phyloP scores from a whole-genome alignment of 2,797 vertebrate genomes.

The Poecilia wingei region DNA sequence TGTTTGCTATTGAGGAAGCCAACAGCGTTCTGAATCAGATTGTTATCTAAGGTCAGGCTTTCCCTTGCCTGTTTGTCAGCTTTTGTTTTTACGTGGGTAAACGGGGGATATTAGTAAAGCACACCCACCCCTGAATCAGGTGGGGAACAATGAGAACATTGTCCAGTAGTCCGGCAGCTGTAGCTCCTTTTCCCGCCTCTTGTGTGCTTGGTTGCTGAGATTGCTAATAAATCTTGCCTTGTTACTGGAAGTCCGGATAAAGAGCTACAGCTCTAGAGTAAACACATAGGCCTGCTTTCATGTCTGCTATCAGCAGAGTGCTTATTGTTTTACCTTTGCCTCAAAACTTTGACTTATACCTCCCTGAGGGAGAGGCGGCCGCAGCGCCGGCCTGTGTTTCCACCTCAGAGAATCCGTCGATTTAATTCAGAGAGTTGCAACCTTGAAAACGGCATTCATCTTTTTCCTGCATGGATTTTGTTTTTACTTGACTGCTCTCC shows the following conservation, averaged over 20 bases:
- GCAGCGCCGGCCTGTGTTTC: constrained; percentile 26
- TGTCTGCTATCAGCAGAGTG: constrained; percentile 1
- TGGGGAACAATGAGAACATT: constrained; percentile 74
- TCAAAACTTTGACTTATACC: constrained; percentile 44
- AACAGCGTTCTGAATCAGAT: constrained; percentile 35
- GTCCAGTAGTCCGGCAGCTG: constrained; percentile 41
- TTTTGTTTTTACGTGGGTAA: constrained; percentile 63
- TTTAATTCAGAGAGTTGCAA: constrained; percentile 57
- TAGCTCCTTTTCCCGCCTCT: constrained; percentile 41
- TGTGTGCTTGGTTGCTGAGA: constrained; percentile 41
- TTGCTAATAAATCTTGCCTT: constrained; percentile 46
- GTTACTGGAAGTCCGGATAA: constrained; percentile 36
- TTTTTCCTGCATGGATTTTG: constrained; percentile 39
- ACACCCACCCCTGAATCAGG: constrained; percentile 55
- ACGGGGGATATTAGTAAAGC: constrained; percentile 60
- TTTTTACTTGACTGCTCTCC: constrained; percentile 34
- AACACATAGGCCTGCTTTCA: constrained; percentile 25
- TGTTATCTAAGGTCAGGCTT: constrained; percentile 47
- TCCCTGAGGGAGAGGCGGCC: neutral
- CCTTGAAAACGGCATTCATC: constrained; percentile 63
- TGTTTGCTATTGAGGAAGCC: constrained; percentile 17
- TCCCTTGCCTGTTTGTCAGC: constrained; percentile 22
- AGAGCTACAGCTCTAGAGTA: constrained; percentile 23
- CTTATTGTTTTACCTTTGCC: constrained; percentile 33
- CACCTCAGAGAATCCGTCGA: constrained; percentile 50